These are phyloP conservation scores for Cybosia mesomella DNA, from an alignment of 2,888 invertebrate genomes.

Conservation along the genomic window DNA sequence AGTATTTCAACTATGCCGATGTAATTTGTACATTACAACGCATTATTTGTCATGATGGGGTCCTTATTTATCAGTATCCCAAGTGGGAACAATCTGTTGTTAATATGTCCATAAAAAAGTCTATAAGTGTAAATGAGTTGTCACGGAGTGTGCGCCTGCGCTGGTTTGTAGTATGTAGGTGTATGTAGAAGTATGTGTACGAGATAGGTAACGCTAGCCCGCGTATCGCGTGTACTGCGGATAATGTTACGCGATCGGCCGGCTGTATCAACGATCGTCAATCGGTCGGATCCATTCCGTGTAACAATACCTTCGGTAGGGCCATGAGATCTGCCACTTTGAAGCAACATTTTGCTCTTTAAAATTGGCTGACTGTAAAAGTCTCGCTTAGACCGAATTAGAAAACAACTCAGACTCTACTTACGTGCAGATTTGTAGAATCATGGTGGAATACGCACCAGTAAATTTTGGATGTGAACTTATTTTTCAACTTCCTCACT, in stretches of 20 bases:
- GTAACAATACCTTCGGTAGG: constrained; percentile 81
- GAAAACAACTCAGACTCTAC: no score
- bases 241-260: constrained; percentile 83
- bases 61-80: constrained; percentile 35
- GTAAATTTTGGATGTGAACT: no score
- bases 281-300: constrained; percentile 85
- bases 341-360: not conserved
- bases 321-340: constrained; percentile 51
- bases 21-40: constrained; percentile 35
- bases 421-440: not conserved
- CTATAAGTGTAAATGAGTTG: constrained; percentile 42
- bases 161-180: constrained; percentile 19
- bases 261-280: constrained; percentile 86
- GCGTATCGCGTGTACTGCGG: constrained; percentile 81
- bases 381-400: no score
- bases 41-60: constrained; percentile 42
- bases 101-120: constrained; percentile 50
- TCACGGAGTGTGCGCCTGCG: constrained; percentile 43
- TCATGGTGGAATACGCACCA: no score
- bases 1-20: constrained; percentile 26
- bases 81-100: constrained; percentile 33
- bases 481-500: no score
- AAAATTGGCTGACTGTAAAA: not conserved
- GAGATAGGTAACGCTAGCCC: constrained; percentile 83
- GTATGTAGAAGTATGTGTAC: constrained; percentile 43